Conservation (phyloP, 1,140 invertebrate species). For the Orchestia grillus region DNA sequence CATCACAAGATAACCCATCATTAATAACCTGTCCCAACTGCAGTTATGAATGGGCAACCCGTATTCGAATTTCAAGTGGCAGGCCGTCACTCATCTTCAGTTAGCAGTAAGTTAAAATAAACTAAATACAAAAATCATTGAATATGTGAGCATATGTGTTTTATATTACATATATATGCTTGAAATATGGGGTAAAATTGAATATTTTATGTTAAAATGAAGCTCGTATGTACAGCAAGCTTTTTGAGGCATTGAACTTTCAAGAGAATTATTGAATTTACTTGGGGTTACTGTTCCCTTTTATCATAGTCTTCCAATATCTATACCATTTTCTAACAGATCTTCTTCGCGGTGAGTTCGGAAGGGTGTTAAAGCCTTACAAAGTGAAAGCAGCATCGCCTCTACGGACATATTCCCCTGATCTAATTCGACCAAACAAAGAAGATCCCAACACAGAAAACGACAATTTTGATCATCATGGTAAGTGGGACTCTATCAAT, state of each 20-base stretch:
- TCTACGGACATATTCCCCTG: background rate
- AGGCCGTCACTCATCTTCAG: conserved; percentile 7
- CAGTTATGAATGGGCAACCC: background rate
- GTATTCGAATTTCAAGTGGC: conserved; percentile 31
- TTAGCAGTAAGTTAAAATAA: conserved; percentile 7
- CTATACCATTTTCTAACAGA: background rate
- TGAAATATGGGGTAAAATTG: background rate
- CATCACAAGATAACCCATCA: background rate
- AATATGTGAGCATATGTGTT: background rate
- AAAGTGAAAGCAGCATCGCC: conserved; percentile 4
- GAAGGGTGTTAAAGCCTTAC: conserved; percentile 35
- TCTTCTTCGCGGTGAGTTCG: conserved; percentile 23
- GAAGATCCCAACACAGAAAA: background rate
- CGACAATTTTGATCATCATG: background rate
- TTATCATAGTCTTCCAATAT: background rate
- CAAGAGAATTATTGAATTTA: background rate
- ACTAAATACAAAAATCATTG: background rate
- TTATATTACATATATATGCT: background rate
- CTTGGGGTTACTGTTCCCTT: background rate
- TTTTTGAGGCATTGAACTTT: background rate
- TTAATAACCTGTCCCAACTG: background rate
- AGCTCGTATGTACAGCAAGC: background rate
- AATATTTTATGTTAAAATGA: background rate
- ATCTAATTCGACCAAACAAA: background rate
- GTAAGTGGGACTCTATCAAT: background rate